Evolutionary conservation across 2,888 invertebrate species (phyloP), one percentile per base, ranked within the genome.

Genomic region (Phorcus lineatus): DNA sequence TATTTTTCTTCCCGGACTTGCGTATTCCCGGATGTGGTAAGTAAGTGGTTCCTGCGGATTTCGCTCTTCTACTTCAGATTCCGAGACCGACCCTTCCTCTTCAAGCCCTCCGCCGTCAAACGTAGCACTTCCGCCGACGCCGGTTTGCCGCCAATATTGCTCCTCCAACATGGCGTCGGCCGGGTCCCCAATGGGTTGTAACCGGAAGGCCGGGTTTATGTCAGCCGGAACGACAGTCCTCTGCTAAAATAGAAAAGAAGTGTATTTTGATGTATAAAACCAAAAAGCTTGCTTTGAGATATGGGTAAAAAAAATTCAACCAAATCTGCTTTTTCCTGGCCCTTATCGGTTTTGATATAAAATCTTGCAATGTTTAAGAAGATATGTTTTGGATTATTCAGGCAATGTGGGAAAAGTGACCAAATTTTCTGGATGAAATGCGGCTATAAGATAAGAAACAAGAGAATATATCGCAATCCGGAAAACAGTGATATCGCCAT

Each of bases 91-190:
- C 17, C 9, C 28, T 28, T 67, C 67, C 13, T 22, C 31, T 17
- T 70, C 70, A n/a, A 31, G 40, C 13, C 47, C 47, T 28, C 70
- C 70, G 19, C 70, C 70, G 40, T 70, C 70, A 36, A 36, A 70
- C 3, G 36, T 40, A 11, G 4, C 19, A 2, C 70, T n/a, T 11
- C 70, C 70, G 16, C 16, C 28, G 24, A 62, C 62, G 36, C 70
- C 70, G 0, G 70, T 19, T 31, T 31, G 70, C 28, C 70, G 70
- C 70, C 70, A 70, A 19, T 70, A 70, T 40, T 70, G 70, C n/a
- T 70, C 70, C 40, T 70, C 70, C 36, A 70, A 36, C 70, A 70
- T 40, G 19, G 28, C 28, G 9, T 70, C 31, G 13, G 28, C 70
- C 16, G 70, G 70, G 40, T 70, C 36, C 47, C 7, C 47, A 13